phyloP scores from a whole-genome alignment of 2,113 vertebrate genomes.

The Perccottus glenii region DNA sequence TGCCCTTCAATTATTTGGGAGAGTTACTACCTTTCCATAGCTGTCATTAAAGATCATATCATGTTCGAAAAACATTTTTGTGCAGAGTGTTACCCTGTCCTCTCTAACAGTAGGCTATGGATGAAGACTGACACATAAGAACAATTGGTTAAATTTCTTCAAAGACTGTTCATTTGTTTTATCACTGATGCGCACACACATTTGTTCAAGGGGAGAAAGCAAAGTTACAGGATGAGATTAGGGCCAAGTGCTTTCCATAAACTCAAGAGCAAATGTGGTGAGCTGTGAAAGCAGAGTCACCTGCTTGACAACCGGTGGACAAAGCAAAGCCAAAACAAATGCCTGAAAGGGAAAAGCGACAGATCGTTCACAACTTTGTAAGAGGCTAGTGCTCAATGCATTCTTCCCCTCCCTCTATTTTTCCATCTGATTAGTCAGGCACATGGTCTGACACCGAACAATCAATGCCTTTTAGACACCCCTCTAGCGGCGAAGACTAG shows the following conservation, averaged over 20 bases:
- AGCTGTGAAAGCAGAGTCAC: conserved; percentile 2
- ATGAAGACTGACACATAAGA: no score
- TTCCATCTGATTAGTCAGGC: conserved; percentile 55
- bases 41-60: conserved; percentile 5
- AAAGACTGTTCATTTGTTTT: no score
- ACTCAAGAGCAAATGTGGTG: not conserved
- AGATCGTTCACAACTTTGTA: conserved; percentile 46
- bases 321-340: conserved; percentile 20
- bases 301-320: conserved; percentile 11
- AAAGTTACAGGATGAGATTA: not conserved
- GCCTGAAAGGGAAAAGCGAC: conserved; percentile 19
- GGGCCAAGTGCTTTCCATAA: not conserved
- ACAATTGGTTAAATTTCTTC: not conserved
- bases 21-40: not conserved
- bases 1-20: conserved; percentile 15
- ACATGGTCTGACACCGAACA: conserved; percentile 44
- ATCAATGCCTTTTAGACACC: conserved; percentile 44
- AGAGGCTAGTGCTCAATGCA: conserved; percentile 32
- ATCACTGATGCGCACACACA: no score
- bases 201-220: not conserved
- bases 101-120: no score
- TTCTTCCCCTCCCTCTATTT: conserved; percentile 27
- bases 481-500: conserved; percentile 50
- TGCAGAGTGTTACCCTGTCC: not conserved
- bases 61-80: not conserved